Percentiles rank a stretch among this genome's conserved stretches.
Evolutionary conservation across 1,140 invertebrate species (phyloP).

Genomic region (Teleogryllus occipitalis): DNA sequence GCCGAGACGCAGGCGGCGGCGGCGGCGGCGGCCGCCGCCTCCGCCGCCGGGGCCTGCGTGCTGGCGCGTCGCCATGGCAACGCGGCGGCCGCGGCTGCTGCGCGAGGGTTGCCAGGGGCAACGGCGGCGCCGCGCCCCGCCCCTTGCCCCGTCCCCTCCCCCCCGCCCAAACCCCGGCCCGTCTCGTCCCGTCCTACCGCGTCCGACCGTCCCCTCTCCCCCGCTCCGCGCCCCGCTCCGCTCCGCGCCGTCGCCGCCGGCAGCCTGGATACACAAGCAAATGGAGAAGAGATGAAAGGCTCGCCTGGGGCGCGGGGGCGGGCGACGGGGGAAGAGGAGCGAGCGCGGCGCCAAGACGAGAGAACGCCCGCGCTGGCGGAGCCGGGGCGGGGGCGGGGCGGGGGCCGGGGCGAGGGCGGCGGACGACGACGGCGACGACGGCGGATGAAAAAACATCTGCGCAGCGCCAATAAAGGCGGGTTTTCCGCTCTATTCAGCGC

Average conservation of each 20-base stretch:
- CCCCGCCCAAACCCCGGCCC: background rate
- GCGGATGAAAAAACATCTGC: constrained; percentile 14
- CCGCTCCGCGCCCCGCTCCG: background rate
- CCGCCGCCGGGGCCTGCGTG: constrained; percentile 2
- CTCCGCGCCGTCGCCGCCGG: too few relatives aligned
- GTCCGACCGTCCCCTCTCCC: too few relatives aligned
- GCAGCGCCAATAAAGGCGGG: constrained; percentile 1
- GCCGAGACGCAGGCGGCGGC: background rate
- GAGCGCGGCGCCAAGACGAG: constrained; percentile 10
- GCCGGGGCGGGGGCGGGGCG: constrained; percentile 18
- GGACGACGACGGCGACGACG: constrained; percentile 16
- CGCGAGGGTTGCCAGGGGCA: too few relatives aligned
- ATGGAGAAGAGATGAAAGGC: constrained; percentile 4
- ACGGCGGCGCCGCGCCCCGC: constrained; percentile 6
- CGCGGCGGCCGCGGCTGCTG: constrained; percentile 14
- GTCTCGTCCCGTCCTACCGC: too few relatives aligned
- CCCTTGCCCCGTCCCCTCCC: background rate
- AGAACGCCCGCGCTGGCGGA: constrained; percentile 9
- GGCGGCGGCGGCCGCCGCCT: background rate
- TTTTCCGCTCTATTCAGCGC: background rate
- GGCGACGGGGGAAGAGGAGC: constrained; percentile 13
- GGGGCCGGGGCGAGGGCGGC: constrained; percentile 11
- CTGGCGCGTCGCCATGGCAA: constrained; percentile 17
- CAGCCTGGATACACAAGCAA: background rate
- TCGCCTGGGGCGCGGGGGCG: too few relatives aligned